A percentile compares a stretch with the other conserved stretches of the same genome.
Conservation (phyloP, 2,797 vertebrate genomes). For the Enteromius unitaeniatus region DNA sequence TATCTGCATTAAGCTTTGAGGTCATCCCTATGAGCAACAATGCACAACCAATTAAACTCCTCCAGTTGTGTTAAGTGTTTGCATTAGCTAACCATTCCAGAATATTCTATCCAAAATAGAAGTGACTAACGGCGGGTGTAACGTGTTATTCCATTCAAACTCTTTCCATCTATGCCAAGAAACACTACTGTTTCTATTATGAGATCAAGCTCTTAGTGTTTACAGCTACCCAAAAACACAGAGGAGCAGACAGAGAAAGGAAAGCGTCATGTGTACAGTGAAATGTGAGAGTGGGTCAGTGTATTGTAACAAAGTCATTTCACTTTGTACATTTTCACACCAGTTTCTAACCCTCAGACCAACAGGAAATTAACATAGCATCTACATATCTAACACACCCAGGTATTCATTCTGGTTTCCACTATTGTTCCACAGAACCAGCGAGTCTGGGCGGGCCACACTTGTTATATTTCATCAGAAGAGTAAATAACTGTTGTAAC, state of each 20-base stretch:
- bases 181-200: constrained; percentile 61
- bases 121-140: constrained; percentile 48
- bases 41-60: not conserved
- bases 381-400: constrained; percentile 11
- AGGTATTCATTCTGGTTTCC: not conserved
- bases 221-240: constrained; percentile 67
- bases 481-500: constrained; percentile 5
- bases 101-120: constrained; percentile 45
- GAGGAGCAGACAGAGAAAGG: constrained; percentile 65
- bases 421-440: not conserved
- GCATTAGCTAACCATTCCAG: constrained; percentile 13
- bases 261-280: constrained; percentile 45
- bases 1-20: constrained; percentile 3
- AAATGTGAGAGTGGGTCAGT: constrained; percentile 66
- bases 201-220: constrained; percentile 63
- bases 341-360: constrained; percentile 18
- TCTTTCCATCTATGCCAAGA: constrained; percentile 46
- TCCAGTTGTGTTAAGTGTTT: constrained; percentile 2
- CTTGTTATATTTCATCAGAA: not conserved
- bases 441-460: not conserved
- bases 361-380: constrained; percentile 51
- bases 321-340: constrained; percentile 39
- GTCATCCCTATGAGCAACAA: not conserved
- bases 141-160: constrained; percentile 41
- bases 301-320: constrained; percentile 73